Base-by-base conservation (phyloP, 2,113 vertebrate species). In the Amphiprion percula region DNA sequence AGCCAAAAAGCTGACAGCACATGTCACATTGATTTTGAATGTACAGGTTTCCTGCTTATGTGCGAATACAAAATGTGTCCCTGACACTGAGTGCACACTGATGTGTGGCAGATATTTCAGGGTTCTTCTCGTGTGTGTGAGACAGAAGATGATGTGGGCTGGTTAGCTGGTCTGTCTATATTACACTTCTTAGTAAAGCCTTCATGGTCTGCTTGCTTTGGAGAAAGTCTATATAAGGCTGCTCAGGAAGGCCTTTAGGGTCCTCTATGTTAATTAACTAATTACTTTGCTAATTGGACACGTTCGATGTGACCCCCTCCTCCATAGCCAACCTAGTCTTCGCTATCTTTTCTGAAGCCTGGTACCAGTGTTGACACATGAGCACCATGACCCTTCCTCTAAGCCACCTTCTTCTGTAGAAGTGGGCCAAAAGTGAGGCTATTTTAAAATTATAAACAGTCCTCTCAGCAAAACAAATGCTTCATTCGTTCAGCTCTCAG, bases 221-320 rank as follows among this genome's bases (percentile, higher is more conserved):
- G 72, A 66, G 73, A 74, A 84, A 78, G 84, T 89, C 70, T 86
- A 70, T 77, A 77, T 76, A 54, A 77, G 76, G 54, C 79, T 79
- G 77, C 78, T 64, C 62, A 73, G 76, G 56, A 78, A 85, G 79
- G 87, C 84, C 91, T 87, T 89, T 47, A 70, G 87, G 92, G 90
- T 87, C 83, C 66, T 86, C 62, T 74, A 19, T 84, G 88, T 93
- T 94, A 93, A 94, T 94, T 83, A 91, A 92, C 87, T 93, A 93
- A 94, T 94, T 94, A 93, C 88, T 94, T 92, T 92, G 68, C 69
- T 93, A 95, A 94, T 94, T 93, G 90, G 85, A 90, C 87, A 88
- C 55, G 52, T 91, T 92, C 78, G 30, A 49, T 85, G 77, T 75
- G 60, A 2, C 66, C 62, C 80, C 73, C 11, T 53, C 39, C 63